phyloP scores from a whole-genome alignment of 2,113 vertebrate species.

The Erythrolamprus reginae region DNA sequence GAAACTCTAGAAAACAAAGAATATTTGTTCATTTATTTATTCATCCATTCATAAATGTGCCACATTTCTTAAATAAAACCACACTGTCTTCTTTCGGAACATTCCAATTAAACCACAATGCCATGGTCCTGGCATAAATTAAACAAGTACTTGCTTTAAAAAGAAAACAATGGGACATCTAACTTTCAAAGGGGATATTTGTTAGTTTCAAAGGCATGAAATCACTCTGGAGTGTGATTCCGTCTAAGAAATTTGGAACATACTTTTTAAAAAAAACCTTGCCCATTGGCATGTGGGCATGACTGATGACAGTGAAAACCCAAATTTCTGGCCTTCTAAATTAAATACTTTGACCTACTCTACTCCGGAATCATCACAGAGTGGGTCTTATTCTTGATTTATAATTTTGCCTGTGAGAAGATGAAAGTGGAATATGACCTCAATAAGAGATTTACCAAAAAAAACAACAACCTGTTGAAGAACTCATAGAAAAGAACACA shows the following conservation, averaged over 20 bases:
- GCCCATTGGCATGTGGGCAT: neutral
- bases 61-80: neutral
- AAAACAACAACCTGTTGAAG: no score
- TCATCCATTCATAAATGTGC: neutral
- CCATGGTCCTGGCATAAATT: neutral
- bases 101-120: neutral
- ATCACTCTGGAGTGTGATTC: neutral
- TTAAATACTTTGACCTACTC: neutral
- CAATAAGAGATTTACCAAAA: neutral
- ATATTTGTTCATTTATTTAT: neutral
- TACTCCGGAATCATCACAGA: neutral
- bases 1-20: neutral
- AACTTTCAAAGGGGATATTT: neutral
- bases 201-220: neutral
- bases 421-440: neutral
- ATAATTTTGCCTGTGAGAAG: neutral
- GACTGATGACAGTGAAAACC: neutral
- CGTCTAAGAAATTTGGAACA: neutral
- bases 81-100: neutral
- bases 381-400: neutral
- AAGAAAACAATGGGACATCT: neutral
- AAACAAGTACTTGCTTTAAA: neutral
- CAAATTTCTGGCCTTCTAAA: neutral
- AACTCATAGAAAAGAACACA: neutral
- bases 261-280: neutral